A percentile compares a stretch with the other conserved stretches of the same genome.
phyloP scores from a whole-genome alignment of 1,140 invertebrate species.

The Cotesia chilonis region DNA sequence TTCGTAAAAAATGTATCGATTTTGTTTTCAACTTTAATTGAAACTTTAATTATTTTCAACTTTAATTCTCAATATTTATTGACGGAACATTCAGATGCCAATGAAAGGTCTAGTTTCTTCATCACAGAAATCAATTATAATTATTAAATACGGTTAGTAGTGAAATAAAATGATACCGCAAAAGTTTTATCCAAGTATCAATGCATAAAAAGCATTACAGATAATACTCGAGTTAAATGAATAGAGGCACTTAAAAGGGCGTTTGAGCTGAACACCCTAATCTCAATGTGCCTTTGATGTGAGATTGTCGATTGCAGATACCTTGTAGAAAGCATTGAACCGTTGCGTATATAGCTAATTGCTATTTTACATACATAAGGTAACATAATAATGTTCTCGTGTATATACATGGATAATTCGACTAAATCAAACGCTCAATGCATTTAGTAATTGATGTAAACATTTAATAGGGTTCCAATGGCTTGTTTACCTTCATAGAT shows the following conservation, averaged over 20 bases:
- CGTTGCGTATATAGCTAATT: neutral
- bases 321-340: conserved; percentile 7
- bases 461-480: neutral
- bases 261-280: conserved; percentile 10
- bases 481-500: neutral
- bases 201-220: neutral
- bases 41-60: too few species aligned
- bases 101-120: too few species aligned
- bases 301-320: conserved; percentile 22
- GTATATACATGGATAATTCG: neutral
- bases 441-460: conserved; percentile 9
- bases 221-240: neutral
- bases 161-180: too few species aligned
- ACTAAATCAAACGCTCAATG: conserved; percentile 7
- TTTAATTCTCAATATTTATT: too few species aligned
- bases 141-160: too few species aligned
- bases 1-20: too few species aligned
- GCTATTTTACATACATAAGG: neutral
- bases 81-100: too few species aligned
- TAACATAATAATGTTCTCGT: neutral
- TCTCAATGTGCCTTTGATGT: conserved; percentile 28
- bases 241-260: conserved; percentile 2
- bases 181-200: too few species aligned
- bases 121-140: too few species aligned
- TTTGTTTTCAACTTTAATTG: too few species aligned